phyloP scores from a whole-genome alignment of 2,888 invertebrate genomes.

The Oconnorella tubifera region DNA sequence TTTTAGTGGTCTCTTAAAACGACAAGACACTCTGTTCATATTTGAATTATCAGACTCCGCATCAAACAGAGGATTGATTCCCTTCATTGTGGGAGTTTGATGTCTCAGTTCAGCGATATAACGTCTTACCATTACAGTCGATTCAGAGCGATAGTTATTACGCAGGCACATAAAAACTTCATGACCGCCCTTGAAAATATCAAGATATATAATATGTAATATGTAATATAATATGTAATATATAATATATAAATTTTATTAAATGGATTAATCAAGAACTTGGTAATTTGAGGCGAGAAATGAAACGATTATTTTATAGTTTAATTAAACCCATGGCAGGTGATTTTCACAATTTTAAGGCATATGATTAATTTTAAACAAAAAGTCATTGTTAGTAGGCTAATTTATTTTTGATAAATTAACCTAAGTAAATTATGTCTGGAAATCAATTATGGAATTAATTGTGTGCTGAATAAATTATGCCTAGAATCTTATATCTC shows the following conservation, averaged over 20 bases:
- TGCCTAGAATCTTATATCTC: no score
- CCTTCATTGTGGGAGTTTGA: constrained; percentile 20
- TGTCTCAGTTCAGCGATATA: constrained; percentile 30
- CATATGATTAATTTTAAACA: no score
- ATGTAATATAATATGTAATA: no score
- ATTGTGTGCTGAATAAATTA: no score
- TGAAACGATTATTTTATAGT: no score
- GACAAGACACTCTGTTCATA: constrained; percentile 28
- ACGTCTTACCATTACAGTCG: constrained; percentile 19
- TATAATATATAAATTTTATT: no score
- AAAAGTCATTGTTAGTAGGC: no score
- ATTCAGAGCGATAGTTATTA: neutral
- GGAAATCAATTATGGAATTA: neutral
- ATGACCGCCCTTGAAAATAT: constrained; percentile 32
- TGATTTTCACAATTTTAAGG: no score
- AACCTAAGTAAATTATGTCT: neutral
- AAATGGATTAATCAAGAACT: neutral
- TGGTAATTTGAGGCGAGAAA: neutral
- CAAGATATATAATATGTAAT: no score
- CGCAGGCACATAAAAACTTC: constrained; percentile 32
- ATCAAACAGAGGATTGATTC: constrained; percentile 19
- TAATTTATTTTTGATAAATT: no score
- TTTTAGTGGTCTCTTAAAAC: constrained; percentile 33
- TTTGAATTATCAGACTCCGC: constrained; percentile 8
- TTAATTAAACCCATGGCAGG: no score